A percentile compares a stretch with the other conserved stretches of the same genome.
phyloP scores from a whole-genome alignment of 1,140 invertebrate genomes.

The Vollenhovia emeryi region DNA sequence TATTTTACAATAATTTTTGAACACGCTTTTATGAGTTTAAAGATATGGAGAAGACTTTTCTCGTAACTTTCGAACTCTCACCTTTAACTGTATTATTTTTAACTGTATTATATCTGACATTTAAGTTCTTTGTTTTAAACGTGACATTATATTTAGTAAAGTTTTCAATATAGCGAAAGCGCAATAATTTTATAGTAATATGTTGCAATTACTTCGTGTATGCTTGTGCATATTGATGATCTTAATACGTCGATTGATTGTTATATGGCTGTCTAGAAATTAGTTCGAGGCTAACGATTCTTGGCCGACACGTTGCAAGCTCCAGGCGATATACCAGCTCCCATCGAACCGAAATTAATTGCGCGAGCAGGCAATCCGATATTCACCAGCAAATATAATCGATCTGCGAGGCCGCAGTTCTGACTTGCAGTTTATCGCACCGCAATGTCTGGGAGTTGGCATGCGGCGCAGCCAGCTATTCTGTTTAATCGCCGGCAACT shows the following conservation, averaged over 20 bases:
- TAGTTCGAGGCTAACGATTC: constrained; percentile 28
- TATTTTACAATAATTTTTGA: too few species aligned
- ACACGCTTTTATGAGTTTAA: too few species aligned
- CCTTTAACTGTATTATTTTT: background rate
- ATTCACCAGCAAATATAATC: constrained; percentile 46
- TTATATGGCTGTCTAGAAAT: background rate
- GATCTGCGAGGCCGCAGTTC: constrained; percentile 24
- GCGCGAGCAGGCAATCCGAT: constrained; percentile 30
- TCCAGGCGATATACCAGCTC: background rate
- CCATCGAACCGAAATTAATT: constrained; percentile 52
- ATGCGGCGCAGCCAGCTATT: constrained; percentile 47
- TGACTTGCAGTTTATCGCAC: constrained; percentile 32
- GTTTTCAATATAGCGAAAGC: background rate
- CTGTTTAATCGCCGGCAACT: constrained; percentile 46
- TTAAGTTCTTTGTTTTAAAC: background rate
- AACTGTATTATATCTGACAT: background rate
- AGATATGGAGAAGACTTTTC: background rate
- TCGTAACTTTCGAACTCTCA: too few species aligned
- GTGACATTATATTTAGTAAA: background rate
- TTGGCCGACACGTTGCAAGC: background rate
- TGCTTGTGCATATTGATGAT: background rate
- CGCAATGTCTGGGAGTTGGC: constrained; percentile 46
- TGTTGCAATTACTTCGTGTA: background rate
- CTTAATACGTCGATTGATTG: background rate
- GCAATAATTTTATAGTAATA: background rate